phyloP scores from a whole-genome alignment of 2,113 vertebrate genomes.

The Lynx canadensis region DNA sequence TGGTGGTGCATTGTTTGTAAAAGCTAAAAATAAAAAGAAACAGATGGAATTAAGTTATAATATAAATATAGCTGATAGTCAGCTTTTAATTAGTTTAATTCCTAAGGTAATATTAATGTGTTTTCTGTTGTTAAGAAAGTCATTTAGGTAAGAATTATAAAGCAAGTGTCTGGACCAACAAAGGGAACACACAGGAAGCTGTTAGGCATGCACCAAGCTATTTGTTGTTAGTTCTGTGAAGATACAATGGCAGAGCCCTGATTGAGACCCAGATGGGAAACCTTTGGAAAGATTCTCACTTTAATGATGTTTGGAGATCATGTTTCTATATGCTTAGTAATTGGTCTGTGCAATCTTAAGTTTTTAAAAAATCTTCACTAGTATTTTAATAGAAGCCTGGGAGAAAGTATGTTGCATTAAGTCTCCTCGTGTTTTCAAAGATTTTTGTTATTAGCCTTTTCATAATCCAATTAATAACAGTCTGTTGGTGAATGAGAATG shows the following conservation, averaged over 20 bases:
- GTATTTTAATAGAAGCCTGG: conserved; percentile 34
- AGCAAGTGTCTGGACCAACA: conserved; percentile 8
- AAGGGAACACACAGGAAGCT: not conserved
- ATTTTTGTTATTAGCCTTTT: conserved; percentile 10
- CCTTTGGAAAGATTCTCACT: not conserved
- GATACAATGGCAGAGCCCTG: not conserved
- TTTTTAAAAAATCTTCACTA: not conserved
- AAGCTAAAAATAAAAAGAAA: conserved; percentile 55
- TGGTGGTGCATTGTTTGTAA: conserved; percentile 42
- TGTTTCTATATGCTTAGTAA: conserved; percentile 51
- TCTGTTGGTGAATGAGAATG: not conserved
- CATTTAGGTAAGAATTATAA: conserved; percentile 2
- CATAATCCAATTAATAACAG: conserved; percentile 5
- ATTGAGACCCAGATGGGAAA: not conserved
- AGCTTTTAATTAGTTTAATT: conserved; percentile 63
- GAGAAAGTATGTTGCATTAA: not conserved
- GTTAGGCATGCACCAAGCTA: not conserved
- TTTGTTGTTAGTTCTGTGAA: not conserved
- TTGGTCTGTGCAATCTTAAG: conserved; percentile 1
- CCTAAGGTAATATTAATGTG: conserved; percentile 42
- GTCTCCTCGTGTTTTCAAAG: conserved; percentile 38
- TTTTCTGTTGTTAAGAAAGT: conserved; percentile 64
- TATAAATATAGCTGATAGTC: conserved; percentile 57
- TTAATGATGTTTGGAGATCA: conserved; percentile 65
- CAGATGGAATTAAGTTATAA: conserved; percentile 51